A percentile compares a stretch with the other conserved stretches of the same genome.
These are phyloP conservation scores for Acanthochromis polyacanthus DNA, from an alignment of 2,113 vertebrate genomes.

Conservation along the genomic window DNA sequence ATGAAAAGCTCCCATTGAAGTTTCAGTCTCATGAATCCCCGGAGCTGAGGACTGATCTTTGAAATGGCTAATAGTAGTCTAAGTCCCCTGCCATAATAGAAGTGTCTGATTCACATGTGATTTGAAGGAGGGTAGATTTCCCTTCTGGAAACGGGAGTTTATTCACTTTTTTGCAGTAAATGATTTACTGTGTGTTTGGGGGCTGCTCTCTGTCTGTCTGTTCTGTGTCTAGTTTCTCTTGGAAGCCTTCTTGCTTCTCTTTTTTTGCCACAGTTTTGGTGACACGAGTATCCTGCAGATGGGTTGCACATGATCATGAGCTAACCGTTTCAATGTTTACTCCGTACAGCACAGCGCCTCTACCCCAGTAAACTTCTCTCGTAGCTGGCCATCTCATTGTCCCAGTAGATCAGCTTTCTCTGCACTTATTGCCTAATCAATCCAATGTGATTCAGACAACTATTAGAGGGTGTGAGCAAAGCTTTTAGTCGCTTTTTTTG, in stretches of 20 bases:
- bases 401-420: conserved; percentile 34
- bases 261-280: conserved; percentile 76
- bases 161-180: not conserved
- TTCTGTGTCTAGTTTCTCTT: conserved; percentile 47
- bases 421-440: conserved; percentile 23
- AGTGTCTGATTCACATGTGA: conserved; percentile 64
- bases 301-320: conserved; percentile 50
- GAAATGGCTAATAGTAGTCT: conserved; percentile 72
- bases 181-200: not conserved
- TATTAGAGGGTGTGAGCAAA: conserved; percentile 26
- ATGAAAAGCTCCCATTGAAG: conserved; percentile 70
- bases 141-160: conserved; percentile 1
- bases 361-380: not conserved
- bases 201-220: conserved; percentile 27
- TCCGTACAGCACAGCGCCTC: not conserved
- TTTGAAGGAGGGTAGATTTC: conserved; percentile 2
- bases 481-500: conserved; percentile 36
- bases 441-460: conserved; percentile 23
- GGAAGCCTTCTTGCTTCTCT: conserved; percentile 62
- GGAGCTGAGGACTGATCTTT: conserved; percentile 50
- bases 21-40: conserved; percentile 53
- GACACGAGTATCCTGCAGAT: conserved; percentile 47
- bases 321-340: conserved; percentile 11
- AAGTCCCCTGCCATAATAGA: conserved; percentile 60
- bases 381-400: conserved; percentile 25